These are phyloP conservation scores for Heliothis peltigera DNA, from an alignment of 2,888 invertebrate species.

Conservation along the genomic window DNA sequence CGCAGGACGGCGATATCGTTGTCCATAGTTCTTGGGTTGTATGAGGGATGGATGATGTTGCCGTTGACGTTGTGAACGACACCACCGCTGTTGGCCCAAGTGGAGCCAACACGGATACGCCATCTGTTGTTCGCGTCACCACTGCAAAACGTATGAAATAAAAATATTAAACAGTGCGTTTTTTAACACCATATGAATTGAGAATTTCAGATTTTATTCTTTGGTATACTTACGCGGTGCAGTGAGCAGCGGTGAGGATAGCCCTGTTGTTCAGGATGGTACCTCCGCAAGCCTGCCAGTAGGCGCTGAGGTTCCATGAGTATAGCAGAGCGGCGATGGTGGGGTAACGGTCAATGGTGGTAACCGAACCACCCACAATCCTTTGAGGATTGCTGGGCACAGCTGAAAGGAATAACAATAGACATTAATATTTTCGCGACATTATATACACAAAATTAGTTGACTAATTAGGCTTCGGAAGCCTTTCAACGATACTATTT, in stretches of 20 bases:
- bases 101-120: constrained; percentile 66
- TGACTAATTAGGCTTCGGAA: too few relatives aligned
- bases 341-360: constrained; percentile 61
- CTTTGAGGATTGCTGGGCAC: constrained; percentile 56
- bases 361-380: constrained; percentile 68
- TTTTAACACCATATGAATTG: not conserved
- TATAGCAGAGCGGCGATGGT: constrained; percentile 55
- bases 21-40: not conserved
- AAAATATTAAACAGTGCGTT: not conserved
- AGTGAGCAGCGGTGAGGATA: constrained; percentile 64
- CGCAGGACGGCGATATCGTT: constrained; percentile 4
- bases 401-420: constrained; percentile 38
- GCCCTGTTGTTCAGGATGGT: constrained; percentile 60
- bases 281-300: constrained; percentile 63
- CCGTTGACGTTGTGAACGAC: not conserved
- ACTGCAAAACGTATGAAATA: constrained; percentile 9
- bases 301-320: constrained; percentile 38
- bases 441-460: too few relatives aligned
- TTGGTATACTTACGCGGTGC: constrained; percentile 23
- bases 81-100: constrained; percentile 64
- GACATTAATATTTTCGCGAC: not conserved
- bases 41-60: constrained; percentile 3
- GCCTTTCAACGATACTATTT: too few relatives aligned
- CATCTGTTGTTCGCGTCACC: constrained; percentile 49
- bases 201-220: not conserved